Evolutionary conservation across 2,113 vertebrate species (phyloP), one percentile per base, ranked within the genome.

Genomic region (Chionodraco myersi): DNA sequence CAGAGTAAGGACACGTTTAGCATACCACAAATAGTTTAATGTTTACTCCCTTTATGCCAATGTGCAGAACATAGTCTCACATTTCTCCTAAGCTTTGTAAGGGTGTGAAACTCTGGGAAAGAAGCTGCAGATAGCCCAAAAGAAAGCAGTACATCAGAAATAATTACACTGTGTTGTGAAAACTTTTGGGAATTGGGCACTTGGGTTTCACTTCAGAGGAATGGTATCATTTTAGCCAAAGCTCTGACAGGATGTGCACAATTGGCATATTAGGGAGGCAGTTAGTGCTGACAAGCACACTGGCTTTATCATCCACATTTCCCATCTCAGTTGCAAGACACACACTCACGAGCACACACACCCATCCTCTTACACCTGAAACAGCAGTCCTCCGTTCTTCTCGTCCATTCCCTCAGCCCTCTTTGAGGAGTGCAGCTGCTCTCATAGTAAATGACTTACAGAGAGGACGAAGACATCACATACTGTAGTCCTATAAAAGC

Each of bases 281-380:
- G 72, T 88, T 87, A 70, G 47, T 11, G 51, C 78, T 53, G 88
- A 89, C 79, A 87, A 91, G 81, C 75, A 89, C 44, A 52, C 36
- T 52, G 64, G 68, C 63, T 86, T 87, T 53, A 72, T 84, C 80
- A 75, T 72, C 82, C 75, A 76, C 75, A 83, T 53, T 72, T 54
- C 69, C 61, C 53, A 21, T 67, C 78, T 87, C 72, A 51, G 66
- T 58, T 75, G 30, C 26, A 67, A 47, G 36, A 63, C 67, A 64
- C 21, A 59, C 67, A 60, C 36, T 64, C 59, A 69, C 58, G 61
- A 51, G 64, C 61, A 64, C 61, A 74, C n/a, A 34, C 26, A 75
- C 8, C 52, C 21, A 52, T 18, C 48, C 36, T 36, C 10, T 21
- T 44, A 78, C 5, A 69, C 57, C 64, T 16, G 14, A 82, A 77